phyloP scores from a whole-genome alignment of 2,888 invertebrate genomes.

The Corbicula japonica region DNA sequence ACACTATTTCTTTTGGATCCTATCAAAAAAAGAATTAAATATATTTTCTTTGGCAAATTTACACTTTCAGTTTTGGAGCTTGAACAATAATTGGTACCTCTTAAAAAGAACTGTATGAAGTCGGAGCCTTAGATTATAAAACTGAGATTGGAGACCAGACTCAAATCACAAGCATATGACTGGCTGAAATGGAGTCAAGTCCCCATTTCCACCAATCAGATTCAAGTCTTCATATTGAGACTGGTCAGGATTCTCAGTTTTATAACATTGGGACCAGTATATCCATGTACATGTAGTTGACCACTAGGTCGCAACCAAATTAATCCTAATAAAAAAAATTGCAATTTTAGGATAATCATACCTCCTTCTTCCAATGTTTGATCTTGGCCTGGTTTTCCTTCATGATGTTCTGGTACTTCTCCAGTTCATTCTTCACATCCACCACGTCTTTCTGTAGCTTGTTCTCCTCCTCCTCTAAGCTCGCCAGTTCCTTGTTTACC shows the following conservation, averaged over 20 bases:
- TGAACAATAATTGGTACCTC: no score
- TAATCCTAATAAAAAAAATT: not conserved
- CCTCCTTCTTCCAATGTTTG: slow-evolving; percentile 86
- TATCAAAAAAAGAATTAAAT: no score
- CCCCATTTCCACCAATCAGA: not conserved
- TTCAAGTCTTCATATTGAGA: not conserved
- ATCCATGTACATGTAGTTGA: not conserved
- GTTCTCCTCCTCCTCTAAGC: slow-evolving; percentile 81
- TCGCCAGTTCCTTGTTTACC: slow-evolving; percentile 74
- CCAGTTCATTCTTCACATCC: slow-evolving; percentile 92
- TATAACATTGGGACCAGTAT: not conserved
- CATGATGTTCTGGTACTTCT: slow-evolving; percentile 85
- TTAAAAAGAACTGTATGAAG: no score
- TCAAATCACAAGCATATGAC: no score
- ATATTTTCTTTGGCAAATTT: no score
- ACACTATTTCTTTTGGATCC: no score
- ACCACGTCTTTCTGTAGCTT: slow-evolving; percentile 90
- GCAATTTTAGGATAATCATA: slow-evolving; percentile 73
- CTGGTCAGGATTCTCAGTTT: not conserved
- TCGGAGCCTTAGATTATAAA: no score
- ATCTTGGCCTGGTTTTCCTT: slow-evolving; percentile 85
- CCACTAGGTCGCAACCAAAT: not conserved
- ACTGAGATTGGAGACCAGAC: no score
- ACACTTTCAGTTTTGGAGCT: no score
- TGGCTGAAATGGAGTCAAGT: no score